A percentile compares a stretch with the other conserved stretches of the same genome.
These are phyloP conservation scores for Tenthredo mesomela DNA, from an alignment of 2,888 invertebrate species.

Conservation along the genomic window DNA sequence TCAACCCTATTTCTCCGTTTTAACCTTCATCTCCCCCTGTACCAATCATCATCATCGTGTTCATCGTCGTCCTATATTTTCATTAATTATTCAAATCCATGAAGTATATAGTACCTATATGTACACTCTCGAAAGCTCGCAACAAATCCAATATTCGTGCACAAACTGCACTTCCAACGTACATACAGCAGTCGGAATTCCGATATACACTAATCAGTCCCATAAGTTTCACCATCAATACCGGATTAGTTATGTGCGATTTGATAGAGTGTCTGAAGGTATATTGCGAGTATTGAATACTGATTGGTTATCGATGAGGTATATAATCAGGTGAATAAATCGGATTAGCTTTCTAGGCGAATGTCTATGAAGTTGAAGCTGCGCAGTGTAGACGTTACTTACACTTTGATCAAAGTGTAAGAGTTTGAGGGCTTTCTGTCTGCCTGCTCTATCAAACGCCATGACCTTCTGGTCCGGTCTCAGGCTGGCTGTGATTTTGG, in stretches of 20 bases:
- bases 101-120: not conserved
- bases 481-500: constrained; percentile 1
- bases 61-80: not conserved
- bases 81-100: not conserved
- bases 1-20: constrained; percentile 17
- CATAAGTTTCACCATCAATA: not conserved
- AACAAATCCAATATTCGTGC: not conserved
- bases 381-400: not conserved
- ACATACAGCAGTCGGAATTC: not conserved
- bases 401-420: not conserved
- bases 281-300: constrained; percentile 18
- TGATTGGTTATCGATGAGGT: constrained; percentile 35
- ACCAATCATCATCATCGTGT: not conserved
- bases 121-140: not conserved
- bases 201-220: not conserved
- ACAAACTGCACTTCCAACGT: not conserved
- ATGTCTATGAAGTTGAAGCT: not conserved
- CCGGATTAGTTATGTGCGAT: not conserved
- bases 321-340: constrained; percentile 19
- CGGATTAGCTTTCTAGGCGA: not conserved
- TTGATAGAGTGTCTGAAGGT: constrained; percentile 19
- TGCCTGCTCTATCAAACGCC: not conserved
- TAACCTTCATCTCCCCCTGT: not conserved
- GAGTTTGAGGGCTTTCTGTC: not conserved
- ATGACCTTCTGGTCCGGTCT: constrained; percentile 10